These are phyloP conservation scores for Crocodylus rhombifer DNA, from an alignment of 2,797 vertebrate genomes.

Conservation along the genomic window DNA sequence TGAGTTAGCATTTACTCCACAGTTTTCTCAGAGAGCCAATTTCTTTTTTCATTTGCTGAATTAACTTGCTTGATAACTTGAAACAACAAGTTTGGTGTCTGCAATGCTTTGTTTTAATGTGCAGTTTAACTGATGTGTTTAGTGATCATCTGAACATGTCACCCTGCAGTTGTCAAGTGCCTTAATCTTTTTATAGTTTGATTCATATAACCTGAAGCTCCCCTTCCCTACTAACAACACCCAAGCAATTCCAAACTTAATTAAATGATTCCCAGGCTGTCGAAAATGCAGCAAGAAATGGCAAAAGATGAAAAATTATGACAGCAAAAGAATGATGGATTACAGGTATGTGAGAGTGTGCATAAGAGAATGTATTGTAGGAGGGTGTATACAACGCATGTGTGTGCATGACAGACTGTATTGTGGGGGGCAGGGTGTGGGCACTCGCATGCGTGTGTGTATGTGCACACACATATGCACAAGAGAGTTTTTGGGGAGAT, in stretches of 20 bases:
- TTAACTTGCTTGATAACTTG: not conserved
- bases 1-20: not conserved
- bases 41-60: not conserved
- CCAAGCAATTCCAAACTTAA: constrained; percentile 16
- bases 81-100: constrained; percentile 13
- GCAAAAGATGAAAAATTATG: constrained; percentile 20
- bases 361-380: not conserved
- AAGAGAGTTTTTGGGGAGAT: not conserved
- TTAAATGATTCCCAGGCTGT: not conserved
- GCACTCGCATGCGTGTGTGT: too few species aligned
- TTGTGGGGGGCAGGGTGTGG: not conserved
- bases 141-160: constrained; percentile 16
- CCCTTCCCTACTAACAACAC: constrained; percentile 46
- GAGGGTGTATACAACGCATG: too few species aligned
- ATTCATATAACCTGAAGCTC: constrained; percentile 48
- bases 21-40: not conserved
- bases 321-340: not conserved
- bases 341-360: not conserved
- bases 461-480: too few species aligned
- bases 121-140: constrained; percentile 35
- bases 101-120: not conserved
- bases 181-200: constrained; percentile 53
- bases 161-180: not conserved
- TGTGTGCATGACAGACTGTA: too few species aligned
- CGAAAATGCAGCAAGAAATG: constrained; percentile 13